Conservation (phyloP, 2,797 vertebrate species). For the Hoplostethus atlanticus region DNA sequence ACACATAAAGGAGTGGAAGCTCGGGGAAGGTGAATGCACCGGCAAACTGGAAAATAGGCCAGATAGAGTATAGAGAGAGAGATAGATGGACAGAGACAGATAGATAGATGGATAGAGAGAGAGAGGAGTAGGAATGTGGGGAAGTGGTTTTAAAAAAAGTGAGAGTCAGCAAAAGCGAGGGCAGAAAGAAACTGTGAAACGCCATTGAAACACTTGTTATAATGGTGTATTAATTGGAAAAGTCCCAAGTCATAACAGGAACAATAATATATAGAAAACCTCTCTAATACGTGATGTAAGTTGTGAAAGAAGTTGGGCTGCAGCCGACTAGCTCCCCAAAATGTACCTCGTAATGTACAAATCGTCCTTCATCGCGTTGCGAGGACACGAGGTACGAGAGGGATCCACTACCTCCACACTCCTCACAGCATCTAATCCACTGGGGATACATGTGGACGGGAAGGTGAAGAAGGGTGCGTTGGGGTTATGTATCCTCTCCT, state of each 20-base stretch:
- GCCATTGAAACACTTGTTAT: no score
- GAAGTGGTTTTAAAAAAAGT: no score
- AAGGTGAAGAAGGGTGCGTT: neutral
- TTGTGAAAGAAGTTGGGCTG: neutral
- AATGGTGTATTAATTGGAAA: no score
- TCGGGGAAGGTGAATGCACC: neutral
- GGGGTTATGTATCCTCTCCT: conserved; percentile 37
- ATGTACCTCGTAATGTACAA: neutral
- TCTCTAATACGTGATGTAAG: no score
- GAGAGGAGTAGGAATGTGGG: no score
- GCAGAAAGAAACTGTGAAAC: no score
- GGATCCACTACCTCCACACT: neutral
- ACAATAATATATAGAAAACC: no score
- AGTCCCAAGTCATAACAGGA: no score
- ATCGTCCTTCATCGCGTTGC: neutral
- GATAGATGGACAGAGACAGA: neutral
- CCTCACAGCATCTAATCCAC: neutral
- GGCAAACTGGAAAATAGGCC: neutral
- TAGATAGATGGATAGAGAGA: no score
- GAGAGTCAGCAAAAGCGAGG: no score
- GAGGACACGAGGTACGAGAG: neutral
- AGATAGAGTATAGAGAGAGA: neutral
- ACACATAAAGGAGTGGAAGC: neutral
- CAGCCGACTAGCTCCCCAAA: conserved; percentile 14
- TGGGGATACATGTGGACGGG: neutral